These are phyloP conservation scores for Scaptodrosophila lebanonensis DNA, from an alignment of 1,140 invertebrate species.

Conservation along the genomic window DNA sequence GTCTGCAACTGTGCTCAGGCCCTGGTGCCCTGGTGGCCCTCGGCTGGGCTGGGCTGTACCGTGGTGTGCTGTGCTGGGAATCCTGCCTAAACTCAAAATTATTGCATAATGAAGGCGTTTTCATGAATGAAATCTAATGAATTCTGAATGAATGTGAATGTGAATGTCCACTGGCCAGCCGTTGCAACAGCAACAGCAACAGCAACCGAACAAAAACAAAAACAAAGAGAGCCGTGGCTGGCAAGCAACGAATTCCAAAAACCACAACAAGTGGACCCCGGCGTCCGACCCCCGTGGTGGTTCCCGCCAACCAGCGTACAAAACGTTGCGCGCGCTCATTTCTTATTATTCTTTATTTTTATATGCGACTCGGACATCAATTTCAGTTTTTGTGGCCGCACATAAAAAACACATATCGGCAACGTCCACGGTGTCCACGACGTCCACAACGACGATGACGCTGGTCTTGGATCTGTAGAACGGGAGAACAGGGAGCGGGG, in stretches of 20 bases:
- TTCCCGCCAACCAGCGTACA: constrained; percentile 52
- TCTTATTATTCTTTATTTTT: constrained; percentile 75
- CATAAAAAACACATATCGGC: constrained; percentile 73
- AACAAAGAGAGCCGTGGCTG: background rate
- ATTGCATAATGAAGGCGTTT: constrained; percentile 74
- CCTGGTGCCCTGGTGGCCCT: no score
- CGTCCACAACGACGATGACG: constrained; percentile 27
- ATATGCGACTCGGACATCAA: constrained; percentile 72
- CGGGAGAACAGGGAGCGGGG: no score
- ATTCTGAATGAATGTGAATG: constrained; percentile 61
- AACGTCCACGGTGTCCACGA: constrained; percentile 29
- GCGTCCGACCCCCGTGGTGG: background rate
- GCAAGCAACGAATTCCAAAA: constrained; percentile 11
- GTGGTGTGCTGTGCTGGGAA: background rate
- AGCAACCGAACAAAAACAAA: background rate
- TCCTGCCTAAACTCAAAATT: constrained; percentile 20
- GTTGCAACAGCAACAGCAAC: constrained; percentile 25
- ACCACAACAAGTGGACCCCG: constrained; percentile 35
- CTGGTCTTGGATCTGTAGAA: constrained; percentile 16
- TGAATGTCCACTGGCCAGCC: constrained; percentile 29
- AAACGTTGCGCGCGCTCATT: constrained; percentile 69
- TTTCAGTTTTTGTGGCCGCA: constrained; percentile 74
- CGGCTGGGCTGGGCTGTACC: constrained; percentile 7
- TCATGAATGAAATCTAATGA: constrained; percentile 77
- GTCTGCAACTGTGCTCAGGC: background rate